phyloP scores from a whole-genome alignment of 2,113 vertebrate species.

The Pycnonotus jocosus region DNA sequence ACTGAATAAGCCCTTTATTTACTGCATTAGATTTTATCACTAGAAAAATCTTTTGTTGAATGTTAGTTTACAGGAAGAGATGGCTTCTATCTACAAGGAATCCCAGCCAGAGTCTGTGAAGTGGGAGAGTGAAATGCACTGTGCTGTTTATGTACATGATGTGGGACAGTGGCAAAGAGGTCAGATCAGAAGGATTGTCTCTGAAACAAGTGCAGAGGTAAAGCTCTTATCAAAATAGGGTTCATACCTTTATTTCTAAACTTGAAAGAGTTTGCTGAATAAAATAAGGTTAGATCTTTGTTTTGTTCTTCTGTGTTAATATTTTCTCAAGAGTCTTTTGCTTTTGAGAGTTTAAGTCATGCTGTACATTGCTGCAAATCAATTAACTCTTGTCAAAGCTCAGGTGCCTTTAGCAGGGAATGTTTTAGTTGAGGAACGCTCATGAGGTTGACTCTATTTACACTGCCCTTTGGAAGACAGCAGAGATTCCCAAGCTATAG shows the following conservation, averaged over 20 bases:
- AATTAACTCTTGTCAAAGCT: neutral
- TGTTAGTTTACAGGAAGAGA: slow-evolving; percentile 79
- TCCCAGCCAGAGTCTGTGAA: slow-evolving; percentile 60
- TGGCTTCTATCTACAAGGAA: slow-evolving; percentile 72
- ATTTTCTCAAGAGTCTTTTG: neutral
- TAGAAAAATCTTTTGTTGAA: neutral
- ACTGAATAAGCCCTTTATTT: neutral
- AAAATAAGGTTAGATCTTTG: neutral
- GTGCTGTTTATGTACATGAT: slow-evolving; percentile 75
- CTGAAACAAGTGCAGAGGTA: slow-evolving; percentile 80
- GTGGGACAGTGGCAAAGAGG: slow-evolving; percentile 84
- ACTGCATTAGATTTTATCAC: neutral
- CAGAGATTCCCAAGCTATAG: neutral
- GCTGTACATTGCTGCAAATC: neutral
- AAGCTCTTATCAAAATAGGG: fast-evolving
- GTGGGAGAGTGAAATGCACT: slow-evolving; percentile 82
- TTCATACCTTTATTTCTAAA: neutral
- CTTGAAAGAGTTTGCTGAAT: neutral
- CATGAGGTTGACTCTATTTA: neutral
- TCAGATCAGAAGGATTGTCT: slow-evolving; percentile 70
- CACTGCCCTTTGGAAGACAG: neutral
- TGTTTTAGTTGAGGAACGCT: neutral
- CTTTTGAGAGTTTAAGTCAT: neutral
- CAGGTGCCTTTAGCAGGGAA: neutral
- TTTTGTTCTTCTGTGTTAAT: neutral